Percentiles rank a stretch among this genome's conserved stretches.
phyloP scores from a whole-genome alignment of 2,888 invertebrate species.

The Adelphocoris suturalis region DNA sequence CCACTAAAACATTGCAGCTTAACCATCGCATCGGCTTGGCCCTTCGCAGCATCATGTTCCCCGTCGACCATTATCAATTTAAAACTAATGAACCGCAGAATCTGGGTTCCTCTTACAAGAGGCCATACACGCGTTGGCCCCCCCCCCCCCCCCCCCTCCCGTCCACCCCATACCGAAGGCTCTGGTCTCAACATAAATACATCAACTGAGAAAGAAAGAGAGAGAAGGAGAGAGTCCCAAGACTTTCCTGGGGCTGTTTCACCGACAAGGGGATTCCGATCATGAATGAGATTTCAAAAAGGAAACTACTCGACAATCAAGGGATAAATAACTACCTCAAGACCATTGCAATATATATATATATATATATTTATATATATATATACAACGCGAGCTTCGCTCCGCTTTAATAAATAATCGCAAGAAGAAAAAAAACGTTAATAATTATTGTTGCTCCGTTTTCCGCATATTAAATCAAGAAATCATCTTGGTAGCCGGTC shows the following conservation, averaged over 20 bases:
- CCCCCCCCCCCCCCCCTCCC: neutral
- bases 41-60: neutral
- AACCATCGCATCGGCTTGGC: neutral
- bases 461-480: constrained; percentile 63
- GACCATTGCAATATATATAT: constrained; percentile 33
- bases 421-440: constrained; percentile 7
- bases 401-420: constrained; percentile 44
- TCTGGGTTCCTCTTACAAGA: constrained; percentile 28
- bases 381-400: constrained; percentile 38
- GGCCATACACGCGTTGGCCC: constrained; percentile 28
- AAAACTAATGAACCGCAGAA: constrained; percentile 35
- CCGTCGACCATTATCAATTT: constrained; percentile 42
- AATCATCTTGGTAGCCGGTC: constrained; percentile 63
- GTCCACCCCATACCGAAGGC: neutral
- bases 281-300: constrained; percentile 70
- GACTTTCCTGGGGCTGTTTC: constrained; percentile 44
- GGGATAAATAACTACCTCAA: constrained; percentile 59
- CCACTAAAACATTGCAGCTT: constrained; percentile 11
- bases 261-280: constrained; percentile 70
- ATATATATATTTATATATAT: constrained; percentile 44
- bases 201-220: constrained; percentile 14
- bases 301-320: constrained; percentile 64
- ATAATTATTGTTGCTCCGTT: constrained; percentile 67
- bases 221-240: constrained; percentile 9
- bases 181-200: constrained; percentile 17